Evolutionary conservation across 1,140 invertebrate genomes (phyloP), one percentile per base, ranked within the genome.

Genomic region (Drosophila cardini): DNA sequence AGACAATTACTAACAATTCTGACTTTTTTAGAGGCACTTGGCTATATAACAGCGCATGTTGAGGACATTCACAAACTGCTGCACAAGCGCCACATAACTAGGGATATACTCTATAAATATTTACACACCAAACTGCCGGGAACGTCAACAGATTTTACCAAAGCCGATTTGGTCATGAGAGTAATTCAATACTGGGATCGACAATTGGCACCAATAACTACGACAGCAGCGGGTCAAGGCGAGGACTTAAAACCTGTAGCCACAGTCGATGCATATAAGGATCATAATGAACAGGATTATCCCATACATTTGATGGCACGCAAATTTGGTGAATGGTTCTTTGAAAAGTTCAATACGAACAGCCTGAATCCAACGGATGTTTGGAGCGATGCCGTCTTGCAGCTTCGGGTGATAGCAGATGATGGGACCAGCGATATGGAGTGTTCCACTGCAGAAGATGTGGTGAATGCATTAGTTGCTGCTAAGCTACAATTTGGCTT

Each of bases 281-380:
- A 34, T 8, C 30, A 6, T 9, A 67, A 2, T 36, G 56, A 62
- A 9, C 61, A 78, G 45, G 67, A 76, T 26, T 90, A 61, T 57
- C 91, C 90, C 21, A 87, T 93, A 45, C 90, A 94, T 69, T 32
- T 83, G 18, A 80, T 95, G 53, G 94, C 94, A 1, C 76, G 93
- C 36, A 91, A 94, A 63, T 95, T 95, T 90, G 73, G 91, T 0
- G 78, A 92, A 55, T 95, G 95, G 95, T 95, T 95, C 86, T 95
- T 94, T 72, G 70, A 91, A 4, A 92, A 93, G 67, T 89, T 94
- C 18, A 95, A 95, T 76, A 76, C 92, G 53, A 89, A 92, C 34
- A 53, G 42, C 2, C 60, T 95, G 46, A 93, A 92, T 15, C 62
- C 91, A 0, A 90, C 93, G 26, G 94, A 95, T 78, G 94, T 95